phyloP scores from a whole-genome alignment of 2,888 invertebrate species.

The Xestia rhomboidea region DNA sequence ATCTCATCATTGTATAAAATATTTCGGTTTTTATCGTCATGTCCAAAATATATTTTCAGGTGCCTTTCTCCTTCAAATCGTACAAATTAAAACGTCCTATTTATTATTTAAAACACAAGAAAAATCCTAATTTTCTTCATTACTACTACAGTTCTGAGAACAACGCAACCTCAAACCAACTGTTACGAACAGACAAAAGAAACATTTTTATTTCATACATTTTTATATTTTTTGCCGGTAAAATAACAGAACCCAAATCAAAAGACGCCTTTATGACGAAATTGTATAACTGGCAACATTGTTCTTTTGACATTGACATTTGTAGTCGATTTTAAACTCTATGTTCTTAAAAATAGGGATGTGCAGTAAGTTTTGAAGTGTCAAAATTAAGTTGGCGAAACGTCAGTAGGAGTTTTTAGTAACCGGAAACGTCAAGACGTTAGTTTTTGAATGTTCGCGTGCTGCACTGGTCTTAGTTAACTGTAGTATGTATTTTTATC shows the following conservation, averaged over 20 bases:
- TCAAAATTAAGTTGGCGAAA: constrained; percentile 69
- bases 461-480: constrained; percentile 73
- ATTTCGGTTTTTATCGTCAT: not conserved
- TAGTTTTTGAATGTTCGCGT: constrained; percentile 82
- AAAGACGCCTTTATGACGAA: constrained; percentile 77
- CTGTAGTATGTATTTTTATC: constrained; percentile 66
- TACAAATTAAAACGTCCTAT: not conserved
- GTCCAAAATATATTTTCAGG: not conserved
- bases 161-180: constrained; percentile 61
- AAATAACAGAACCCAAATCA: constrained; percentile 83
- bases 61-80: not conserved
- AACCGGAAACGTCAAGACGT: constrained; percentile 85
- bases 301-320: constrained; percentile 20
- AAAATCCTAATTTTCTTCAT: constrained; percentile 25
- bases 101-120: not conserved
- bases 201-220: constrained; percentile 57
- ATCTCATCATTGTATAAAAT: not conserved
- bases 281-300: constrained; percentile 66
- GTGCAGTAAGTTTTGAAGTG: constrained; percentile 24
- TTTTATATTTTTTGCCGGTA: constrained; percentile 70
- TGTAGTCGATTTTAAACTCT: constrained; percentile 54
- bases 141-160: constrained; percentile 32
- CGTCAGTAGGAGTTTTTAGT: constrained; percentile 80
- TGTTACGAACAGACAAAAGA: constrained; percentile 69
- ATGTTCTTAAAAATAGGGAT: constrained; percentile 44